Evolutionary conservation across 2,797 vertebrate genomes (phyloP), one percentile per base, ranked within the genome.

Genomic region (Selene dorsalis): DNA sequence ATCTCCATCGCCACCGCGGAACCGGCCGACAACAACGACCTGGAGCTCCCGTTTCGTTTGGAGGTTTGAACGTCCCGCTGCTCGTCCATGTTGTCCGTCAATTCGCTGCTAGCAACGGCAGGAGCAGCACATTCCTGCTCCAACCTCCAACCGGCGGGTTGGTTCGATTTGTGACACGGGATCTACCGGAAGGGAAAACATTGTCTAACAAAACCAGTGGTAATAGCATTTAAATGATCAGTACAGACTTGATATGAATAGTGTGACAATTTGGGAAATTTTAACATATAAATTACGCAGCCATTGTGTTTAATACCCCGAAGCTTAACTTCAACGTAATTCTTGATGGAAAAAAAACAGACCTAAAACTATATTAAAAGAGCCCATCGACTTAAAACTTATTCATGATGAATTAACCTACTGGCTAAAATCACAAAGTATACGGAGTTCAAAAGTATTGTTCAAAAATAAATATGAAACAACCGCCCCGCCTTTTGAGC

Each of bases 1-100:
- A 95, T 91, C 84, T 96, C 95, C 95, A 96, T 95, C 0, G 91
- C 93, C 66, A 95, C 85, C 0, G 95, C 92, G 2, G 95, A 96
- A 26, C 92, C 88, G 3, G 91, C 84, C 16, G 93, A 92, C 6
- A 93, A 67, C 0, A 89, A 41, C 16, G 91, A 79, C 28, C 84
- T 72, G 17, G 18, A 69, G 73, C 82, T 75, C 0, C 84, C 85
- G 56, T 85, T 92, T 62, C 90, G 84, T 13, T 71, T 88, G 28
- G 91, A 90, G 59, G 73, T 95, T 96, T 93, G 95, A 95, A 95
- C 79, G 22, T 94, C 90, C 92, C 94, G 95, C 93, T 32, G 82
- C 4, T 83, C 79, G 10, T 92, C 93, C 93, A 93, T 94, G 50
- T 85, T 87, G 38, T 43, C 1, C n/a, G 12, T 55, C 56, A 30